Evolutionary conservation across 2,888 invertebrate species (phyloP).

Genomic region (Drosophila stalkeri): DNA sequence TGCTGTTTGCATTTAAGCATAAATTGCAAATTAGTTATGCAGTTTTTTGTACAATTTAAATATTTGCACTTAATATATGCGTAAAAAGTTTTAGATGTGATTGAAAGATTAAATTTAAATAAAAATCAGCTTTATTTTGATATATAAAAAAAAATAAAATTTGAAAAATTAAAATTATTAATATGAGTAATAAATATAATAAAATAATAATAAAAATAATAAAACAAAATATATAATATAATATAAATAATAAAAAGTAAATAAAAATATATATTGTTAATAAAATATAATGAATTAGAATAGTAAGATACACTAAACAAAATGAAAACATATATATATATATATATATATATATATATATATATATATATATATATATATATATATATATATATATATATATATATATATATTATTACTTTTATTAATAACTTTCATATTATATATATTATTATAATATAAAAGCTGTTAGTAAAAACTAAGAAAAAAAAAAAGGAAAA

Average conservation of each 20-base stretch:
- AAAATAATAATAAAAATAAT: not conserved
- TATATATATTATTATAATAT: no score
- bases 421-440: no score
- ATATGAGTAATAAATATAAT: not conserved
- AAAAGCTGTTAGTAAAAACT: no score
- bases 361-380: no score
- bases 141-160: not conserved
- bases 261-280: no score
- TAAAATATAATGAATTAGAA: no score
- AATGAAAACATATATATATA: not conserved
- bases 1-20: not conserved
- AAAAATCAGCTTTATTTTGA: not conserved
- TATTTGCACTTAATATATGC: not conserved
- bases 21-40: slow-evolving; percentile 2
- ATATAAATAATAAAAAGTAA: not conserved
- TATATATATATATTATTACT: no score
- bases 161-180: not conserved
- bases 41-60: not conserved
- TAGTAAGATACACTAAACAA: no score
- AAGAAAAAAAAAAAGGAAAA: no score
- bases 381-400: no score
- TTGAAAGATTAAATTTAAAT: not conserved
- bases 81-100: not conserved
- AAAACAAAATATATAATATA: not conserved
- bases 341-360: no score